Evolutionary conservation across 1,140 invertebrate genomes (phyloP).

Genomic region (Drosophila tropicalis): DNA sequence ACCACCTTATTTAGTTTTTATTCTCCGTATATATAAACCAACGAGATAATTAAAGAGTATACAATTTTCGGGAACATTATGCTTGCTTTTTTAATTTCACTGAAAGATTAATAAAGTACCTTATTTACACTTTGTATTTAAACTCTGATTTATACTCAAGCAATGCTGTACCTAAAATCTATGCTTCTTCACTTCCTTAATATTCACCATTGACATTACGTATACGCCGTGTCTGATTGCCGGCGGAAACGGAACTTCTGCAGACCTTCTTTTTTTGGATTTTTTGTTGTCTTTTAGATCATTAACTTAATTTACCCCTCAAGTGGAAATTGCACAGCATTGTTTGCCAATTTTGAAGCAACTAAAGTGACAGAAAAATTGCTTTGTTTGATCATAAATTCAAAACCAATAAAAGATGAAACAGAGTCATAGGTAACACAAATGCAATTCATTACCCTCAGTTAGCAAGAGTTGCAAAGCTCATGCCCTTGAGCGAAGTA

Average conservation of each 20-base stretch:
- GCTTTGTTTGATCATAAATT: conserved; percentile 25
- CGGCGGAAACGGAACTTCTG: conserved; percentile 26
- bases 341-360: conserved; percentile 2
- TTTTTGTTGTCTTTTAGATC: conserved; percentile 24
- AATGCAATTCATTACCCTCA: conserved; percentile 18
- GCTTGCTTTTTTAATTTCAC: conserved; percentile 53
- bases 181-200: conserved; percentile 57
- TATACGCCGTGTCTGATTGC: conserved; percentile 51
- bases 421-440: background rate
- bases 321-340: conserved; percentile 39
- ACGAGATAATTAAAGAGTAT: background rate
- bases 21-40: too few species aligned
- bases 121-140: conserved; percentile 39
- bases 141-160: conserved; percentile 46
- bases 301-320: conserved; percentile 37
- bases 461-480: conserved; percentile 5
- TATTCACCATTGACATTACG: conserved; percentile 44
- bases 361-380: conserved; percentile 13
- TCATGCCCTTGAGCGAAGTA: conserved; percentile 17
- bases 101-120: conserved; percentile 62
- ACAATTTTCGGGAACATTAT: background rate
- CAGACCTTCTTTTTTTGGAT: conserved; percentile 23
- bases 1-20: too few species aligned
- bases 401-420: conserved; percentile 41
- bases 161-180: conserved; percentile 28